These are phyloP conservation scores for Chaunax sp. DNA, from an alignment of 2,797 vertebrate species.

Conservation along the genomic window DNA sequence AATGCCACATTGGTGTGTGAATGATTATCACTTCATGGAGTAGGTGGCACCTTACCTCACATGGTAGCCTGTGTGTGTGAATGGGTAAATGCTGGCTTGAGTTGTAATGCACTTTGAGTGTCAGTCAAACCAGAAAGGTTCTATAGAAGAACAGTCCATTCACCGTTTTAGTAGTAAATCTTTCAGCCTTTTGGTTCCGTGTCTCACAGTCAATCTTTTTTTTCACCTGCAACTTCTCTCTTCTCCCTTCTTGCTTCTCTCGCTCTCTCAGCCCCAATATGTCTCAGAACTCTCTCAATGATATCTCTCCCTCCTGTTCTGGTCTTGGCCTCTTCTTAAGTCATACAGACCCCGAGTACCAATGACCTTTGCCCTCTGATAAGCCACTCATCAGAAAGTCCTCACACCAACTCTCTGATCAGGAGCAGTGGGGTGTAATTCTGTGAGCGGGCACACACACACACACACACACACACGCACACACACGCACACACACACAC, in stretches of 20 bases:
- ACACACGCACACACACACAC: not conserved
- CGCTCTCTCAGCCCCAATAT: slow-evolving; percentile 3
- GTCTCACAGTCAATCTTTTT: slow-evolving; percentile 1
- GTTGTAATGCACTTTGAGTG: no score
- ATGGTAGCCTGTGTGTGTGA: no score
- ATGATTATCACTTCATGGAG: no score
- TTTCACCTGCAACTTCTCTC: not conserved
- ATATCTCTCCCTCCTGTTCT: slow-evolving; percentile 15
- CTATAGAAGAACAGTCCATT: no score
- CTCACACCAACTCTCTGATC: slow-evolving; percentile 36
- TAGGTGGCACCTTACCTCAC: no score
- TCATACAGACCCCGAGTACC: slow-evolving; percentile 33
- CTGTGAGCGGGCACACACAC: no score
- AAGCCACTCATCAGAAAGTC: slow-evolving; percentile 32
- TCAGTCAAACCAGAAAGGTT: no score
- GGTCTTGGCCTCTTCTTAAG: slow-evolving; percentile 16
- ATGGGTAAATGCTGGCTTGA: no score
- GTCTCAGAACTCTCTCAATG: slow-evolving; percentile 29
- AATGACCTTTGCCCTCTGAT: slow-evolving; percentile 57
- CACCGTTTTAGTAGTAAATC: no score
- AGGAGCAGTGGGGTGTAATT: slow-evolving; percentile 39
- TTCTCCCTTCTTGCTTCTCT: slow-evolving; percentile 1
- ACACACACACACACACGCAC: not conserved
- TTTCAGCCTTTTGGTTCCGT: not conserved
- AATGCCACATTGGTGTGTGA: no score